These are phyloP conservation scores for Sebastes dallii DNA, from an alignment of 2,797 vertebrate genomes.

Conservation along the genomic window DNA sequence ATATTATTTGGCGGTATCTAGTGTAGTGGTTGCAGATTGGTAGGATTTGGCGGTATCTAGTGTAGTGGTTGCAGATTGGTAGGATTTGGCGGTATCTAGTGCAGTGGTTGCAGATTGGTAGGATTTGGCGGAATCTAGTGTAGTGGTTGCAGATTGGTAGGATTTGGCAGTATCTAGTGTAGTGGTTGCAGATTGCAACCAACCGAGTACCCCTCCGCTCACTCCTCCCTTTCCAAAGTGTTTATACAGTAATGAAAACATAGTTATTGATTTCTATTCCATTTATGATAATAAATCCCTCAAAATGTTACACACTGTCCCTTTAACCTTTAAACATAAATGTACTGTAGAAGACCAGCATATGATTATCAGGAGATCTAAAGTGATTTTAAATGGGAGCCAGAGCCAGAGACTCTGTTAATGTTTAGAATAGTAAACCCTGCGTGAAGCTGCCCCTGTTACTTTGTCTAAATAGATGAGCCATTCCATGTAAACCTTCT, in stretches of 20 bases:
- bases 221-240: not conserved
- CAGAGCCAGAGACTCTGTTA: not conserved
- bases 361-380: not conserved
- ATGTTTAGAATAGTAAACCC: not conserved
- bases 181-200: too few relatives aligned
- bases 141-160: rapidly evolving
- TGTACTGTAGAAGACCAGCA: not conserved
- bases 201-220: not conserved
- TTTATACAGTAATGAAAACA: not conserved
- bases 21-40: too few relatives aligned
- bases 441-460: not conserved
- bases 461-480: conserved; percentile 13
- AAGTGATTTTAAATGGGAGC: not conserved
- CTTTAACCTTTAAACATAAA: not conserved
- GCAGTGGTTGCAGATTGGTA: rapidly evolving
- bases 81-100: too few relatives aligned
- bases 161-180: too few relatives aligned
- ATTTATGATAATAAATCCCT: too few relatives aligned
- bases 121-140: too few relatives aligned
- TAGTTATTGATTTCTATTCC: too few relatives aligned
- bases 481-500: not conserved
- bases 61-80: too few relatives aligned
- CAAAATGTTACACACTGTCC: not conserved
- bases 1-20: rapidly evolving
- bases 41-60: too few relatives aligned